Base-by-base conservation (phyloP, 2,888 invertebrate species). In the Tinea trinotella region DNA sequence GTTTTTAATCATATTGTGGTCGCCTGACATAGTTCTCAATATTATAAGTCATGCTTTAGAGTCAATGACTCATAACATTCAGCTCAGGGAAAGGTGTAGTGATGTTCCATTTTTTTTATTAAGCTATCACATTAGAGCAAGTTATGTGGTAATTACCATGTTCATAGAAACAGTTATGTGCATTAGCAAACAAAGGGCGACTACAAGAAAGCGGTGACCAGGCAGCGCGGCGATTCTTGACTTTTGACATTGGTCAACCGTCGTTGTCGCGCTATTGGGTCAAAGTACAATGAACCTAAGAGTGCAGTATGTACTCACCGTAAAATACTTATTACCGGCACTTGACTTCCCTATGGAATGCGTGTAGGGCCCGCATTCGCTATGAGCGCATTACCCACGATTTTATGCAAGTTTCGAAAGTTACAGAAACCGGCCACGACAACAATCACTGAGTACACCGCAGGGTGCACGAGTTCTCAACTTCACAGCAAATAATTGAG, bases 271-370 rank as follows among this genome's bases (percentile, higher is more conserved):
- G 50, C 24, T 80, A 78, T 76, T 81, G 76, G 82, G 83, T 83
- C 82, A 84, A 77, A 78, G 84, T 81, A 77, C 84, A 76, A 76
- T 80, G 83, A 85, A 82, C 83, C 79, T 82, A n/a, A n/a, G 75
- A 76, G 68, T 66, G 73, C 75, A 74, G 71, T 40, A 15, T 73
- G 75, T 75, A 85, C 84, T 84, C 74, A 85, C 85, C 85, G 84
- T 80, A 85, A 76, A 84, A 85, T 85, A 69, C 76, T 85, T 81
- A 82, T 71, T 79, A 79, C 80, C 74, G 77, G 76, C 83, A 82
- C 82, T 83, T 80, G 82, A 52, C 77, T 73, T 79, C 75, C 82
- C 78, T 73, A 71, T 71, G 83, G 83, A 83, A 84, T 81, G 83
- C 79, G 78, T 79, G 78, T 78, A 77, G 74, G 74, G 77, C 75